A percentile compares a stretch with the other conserved stretches of the same genome.
Conservation (phyloP, 2,113 vertebrate genomes). For the Anarrhichthys ocellatus region DNA sequence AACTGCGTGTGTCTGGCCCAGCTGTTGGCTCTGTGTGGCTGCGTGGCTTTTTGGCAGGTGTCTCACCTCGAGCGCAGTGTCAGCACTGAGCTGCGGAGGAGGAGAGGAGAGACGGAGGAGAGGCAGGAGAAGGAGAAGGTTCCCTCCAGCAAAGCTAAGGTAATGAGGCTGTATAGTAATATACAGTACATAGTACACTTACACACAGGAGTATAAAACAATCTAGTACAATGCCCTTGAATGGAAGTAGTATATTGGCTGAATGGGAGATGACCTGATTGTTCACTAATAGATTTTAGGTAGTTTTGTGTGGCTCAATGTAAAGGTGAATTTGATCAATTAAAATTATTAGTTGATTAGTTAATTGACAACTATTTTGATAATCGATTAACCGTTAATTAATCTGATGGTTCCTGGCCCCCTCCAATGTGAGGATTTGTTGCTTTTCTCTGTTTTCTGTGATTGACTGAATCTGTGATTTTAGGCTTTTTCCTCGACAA, state of each 20-base stretch:
- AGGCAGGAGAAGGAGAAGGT: conserved; percentile 80
- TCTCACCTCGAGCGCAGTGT: conserved; percentile 91
- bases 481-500: background rate
- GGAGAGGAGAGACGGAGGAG: conserved; percentile 88
- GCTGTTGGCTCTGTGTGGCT: conserved; percentile 91
- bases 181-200: background rate
- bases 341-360: background rate
- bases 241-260: background rate
- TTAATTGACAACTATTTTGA: background rate
- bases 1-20: conserved; percentile 87
- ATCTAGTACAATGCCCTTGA: background rate
- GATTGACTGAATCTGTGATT: background rate
- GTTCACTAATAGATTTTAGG: background rate
- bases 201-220: background rate
- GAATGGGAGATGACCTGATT: background rate
- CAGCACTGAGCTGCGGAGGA: conserved; percentile 90
- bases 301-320: background rate
- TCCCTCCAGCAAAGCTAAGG: conserved; percentile 81
- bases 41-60: conserved; percentile 94
- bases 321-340: background rate
- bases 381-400: no score
- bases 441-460: background rate
- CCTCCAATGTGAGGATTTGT: background rate
- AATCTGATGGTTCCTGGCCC: background rate
- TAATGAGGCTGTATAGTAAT: conserved; percentile 29